Conservation (phyloP, 2,113 vertebrate genomes). For the Menidia beryllina region DNA sequence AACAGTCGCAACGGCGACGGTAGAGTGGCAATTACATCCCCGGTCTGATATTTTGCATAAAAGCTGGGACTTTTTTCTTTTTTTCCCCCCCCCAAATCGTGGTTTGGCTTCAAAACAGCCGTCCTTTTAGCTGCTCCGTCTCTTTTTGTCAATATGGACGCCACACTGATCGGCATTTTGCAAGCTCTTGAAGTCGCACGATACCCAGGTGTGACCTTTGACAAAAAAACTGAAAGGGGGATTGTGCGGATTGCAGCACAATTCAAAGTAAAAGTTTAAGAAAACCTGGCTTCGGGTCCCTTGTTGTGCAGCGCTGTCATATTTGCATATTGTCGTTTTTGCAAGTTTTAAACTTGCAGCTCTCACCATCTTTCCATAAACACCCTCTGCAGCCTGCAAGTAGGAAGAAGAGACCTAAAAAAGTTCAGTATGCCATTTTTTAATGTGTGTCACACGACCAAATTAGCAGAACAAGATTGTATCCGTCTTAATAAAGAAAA, state of each 20-base stretch:
- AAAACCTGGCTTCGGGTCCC: too few relatives aligned
- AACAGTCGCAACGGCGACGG: slow-evolving; percentile 62
- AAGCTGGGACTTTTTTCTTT: slow-evolving; percentile 39
- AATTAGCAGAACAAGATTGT: too few relatives aligned
- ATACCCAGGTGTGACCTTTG: background rate
- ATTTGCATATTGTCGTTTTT: too few relatives aligned
- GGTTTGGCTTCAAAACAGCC: slow-evolving; percentile 38
- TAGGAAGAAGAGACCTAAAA: too few relatives aligned
- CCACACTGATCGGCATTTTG: slow-evolving; percentile 1
- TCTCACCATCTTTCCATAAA: too few relatives aligned
- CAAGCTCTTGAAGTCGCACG: background rate
- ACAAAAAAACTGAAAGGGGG: background rate
- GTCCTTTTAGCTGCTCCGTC: slow-evolving; percentile 24
- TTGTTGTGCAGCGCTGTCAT: too few relatives aligned
- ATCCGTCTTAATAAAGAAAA: background rate
- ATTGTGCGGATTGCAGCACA: background rate
- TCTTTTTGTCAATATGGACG: background rate
- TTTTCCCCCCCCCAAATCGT: slow-evolving; percentile 31
- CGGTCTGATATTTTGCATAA: slow-evolving; percentile 45
- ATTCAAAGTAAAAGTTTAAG: too few relatives aligned
- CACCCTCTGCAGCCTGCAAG: too few relatives aligned
- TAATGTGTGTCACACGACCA: too few relatives aligned
- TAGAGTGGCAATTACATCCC: slow-evolving; percentile 70
- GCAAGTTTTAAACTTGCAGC: too few relatives aligned
- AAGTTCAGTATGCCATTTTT: too few relatives aligned